Conservation (phyloP, 1,140 invertebrate species). For the Aricia agestis region DNA sequence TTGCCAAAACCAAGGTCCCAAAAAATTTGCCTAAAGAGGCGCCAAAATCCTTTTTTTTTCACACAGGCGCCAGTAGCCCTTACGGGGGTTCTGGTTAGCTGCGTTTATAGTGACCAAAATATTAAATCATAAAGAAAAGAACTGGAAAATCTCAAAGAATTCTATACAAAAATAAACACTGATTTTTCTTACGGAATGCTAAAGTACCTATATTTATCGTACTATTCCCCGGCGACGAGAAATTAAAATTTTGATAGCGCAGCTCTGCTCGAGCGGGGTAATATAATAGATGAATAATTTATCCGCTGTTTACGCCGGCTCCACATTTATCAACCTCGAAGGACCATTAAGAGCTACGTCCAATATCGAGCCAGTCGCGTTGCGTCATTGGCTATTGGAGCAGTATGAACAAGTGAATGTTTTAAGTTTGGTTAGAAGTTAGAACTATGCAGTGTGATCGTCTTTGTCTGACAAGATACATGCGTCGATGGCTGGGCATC, state of each 20-base stretch:
- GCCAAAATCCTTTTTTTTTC: too few species aligned
- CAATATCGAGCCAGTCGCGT: not conserved
- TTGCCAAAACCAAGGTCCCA: too few species aligned
- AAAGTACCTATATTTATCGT: not conserved
- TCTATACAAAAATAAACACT: not conserved
- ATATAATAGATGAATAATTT: constrained; percentile 22
- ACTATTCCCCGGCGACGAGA: not conserved
- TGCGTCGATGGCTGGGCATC: too few species aligned
- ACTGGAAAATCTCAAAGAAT: too few species aligned
- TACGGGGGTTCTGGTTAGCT: too few species aligned
- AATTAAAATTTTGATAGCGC: not conserved
- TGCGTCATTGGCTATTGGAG: not conserved
- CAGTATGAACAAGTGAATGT: too few species aligned
- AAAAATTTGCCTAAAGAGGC: too few species aligned
- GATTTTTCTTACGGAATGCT: not conserved
- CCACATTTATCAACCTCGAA: not conserved
- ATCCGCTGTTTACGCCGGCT: constrained; percentile 33
- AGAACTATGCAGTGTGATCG: too few species aligned
- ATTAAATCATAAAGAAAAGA: too few species aligned
- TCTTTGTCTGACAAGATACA: too few species aligned
- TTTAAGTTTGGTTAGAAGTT: not conserved
- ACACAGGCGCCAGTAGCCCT: too few species aligned
- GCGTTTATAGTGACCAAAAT: too few species aligned
- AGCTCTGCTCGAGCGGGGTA: not conserved
- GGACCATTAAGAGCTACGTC: not conserved